Evolutionary conservation across 2,113 vertebrate genomes (phyloP), one percentile per base, ranked within the genome.

Genomic region (Danionella cerebrum): DNA sequence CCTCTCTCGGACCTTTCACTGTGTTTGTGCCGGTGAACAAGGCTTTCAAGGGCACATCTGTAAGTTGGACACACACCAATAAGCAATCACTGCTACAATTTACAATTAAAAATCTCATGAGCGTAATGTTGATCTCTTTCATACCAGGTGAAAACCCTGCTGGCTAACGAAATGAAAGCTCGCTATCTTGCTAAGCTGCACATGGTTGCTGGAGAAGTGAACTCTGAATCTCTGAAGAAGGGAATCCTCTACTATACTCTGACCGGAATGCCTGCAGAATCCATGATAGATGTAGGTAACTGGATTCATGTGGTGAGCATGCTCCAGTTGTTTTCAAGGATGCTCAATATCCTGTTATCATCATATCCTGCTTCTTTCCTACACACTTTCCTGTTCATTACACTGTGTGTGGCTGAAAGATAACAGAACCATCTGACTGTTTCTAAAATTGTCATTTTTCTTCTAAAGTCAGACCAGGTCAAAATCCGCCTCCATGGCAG

Each of bases 101-200:
- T 9, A 6, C 5, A 3, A 31, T 31, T 31, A 33, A 33, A 33
- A 33, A 6, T 33, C 29, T 33, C 5, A 2, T 31, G 29, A 31
- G 5, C 9, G 29, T 5, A 33, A 33, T 33, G 29, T 33, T 33
- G 3, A 6, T 33, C 3, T 9, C 75, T 44, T 76, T 4, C 59
- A 80, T 73, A 62, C 69, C 74, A 89, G 96, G 42, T 92, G 58
- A 87, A 80, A 29, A 78, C 84, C 18, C 80, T 97, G 67, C 74
- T 88, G 22, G 71, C 75, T 0, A 72, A 93, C 21, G 36, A 59
- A 1, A 53, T 84, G 35, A 90, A 81, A 45, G 84, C 86, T 6
- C 84, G 80, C 11, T 90, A 94, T 82, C 88, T 95, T 0, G 79
- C 89, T 65, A 96, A 93, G 54, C 87, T 97, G 36, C 95, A 98